Evolutionary conservation across 2,113 vertebrate species (phyloP), one percentile per base, ranked within the genome.

Genomic region (Rhinichthys klamathensis): DNA sequence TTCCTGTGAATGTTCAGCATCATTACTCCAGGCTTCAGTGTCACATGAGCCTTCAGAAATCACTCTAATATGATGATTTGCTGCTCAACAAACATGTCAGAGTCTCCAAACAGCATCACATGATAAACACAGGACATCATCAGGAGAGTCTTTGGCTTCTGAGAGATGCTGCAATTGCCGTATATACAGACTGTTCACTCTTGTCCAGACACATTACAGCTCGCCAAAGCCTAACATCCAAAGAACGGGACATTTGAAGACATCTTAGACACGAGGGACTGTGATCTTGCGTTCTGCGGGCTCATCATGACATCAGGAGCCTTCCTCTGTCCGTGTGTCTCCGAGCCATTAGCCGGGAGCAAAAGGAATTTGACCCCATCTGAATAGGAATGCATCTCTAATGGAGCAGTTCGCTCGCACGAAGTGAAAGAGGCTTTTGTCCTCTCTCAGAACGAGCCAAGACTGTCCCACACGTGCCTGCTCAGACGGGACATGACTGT

Each of bases 341-440:
- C 82, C 8, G 58, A 63, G 38, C 78, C 78, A 63, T 80, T 80
- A 80, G 78, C 58, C 78, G 51, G 18, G 25, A n/a, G 81, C 73
- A 25, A 83, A 44, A 83, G 61, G 76, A 84, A 78, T 83, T 49
- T 83, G 84, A 58, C 82, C 74, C 75, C 61, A 32, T 83, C 32
- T 79, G 80, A 88, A 88, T 82, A 83, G 58, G 85, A 88, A 88
- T 86, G 76, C 77, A 72, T 86, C 67, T 74, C 77, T 81, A 86
- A 84, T 86, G 44, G 77, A 85, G 58, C 51, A 4, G 27, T 58
- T 81, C 38, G 25, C 70, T 61, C 23, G 79, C 54, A 21, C 74
- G 21, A 9, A 21, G 38, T 83, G 82, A 88, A 88, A 86, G 84
- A 58, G 46, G 44, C 67, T 81, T 83, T 88, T 88, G 84, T 88